Evolutionary conservation across 2,888 invertebrate species (phyloP).

Genomic region (Celastrina argiolus): DNA sequence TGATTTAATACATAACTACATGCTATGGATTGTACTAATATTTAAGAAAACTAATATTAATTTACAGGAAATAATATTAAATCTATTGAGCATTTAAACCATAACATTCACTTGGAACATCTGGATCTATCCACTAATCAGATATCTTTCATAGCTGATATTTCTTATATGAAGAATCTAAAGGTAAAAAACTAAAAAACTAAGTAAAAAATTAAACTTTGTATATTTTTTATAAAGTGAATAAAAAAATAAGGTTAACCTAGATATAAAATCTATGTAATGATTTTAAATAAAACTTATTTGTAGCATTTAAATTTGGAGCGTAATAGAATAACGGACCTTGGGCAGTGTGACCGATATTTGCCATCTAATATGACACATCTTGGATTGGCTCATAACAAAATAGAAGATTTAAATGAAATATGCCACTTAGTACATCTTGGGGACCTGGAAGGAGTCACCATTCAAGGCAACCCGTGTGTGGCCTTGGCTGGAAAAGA

Average conservation of each 20-base stretch:
- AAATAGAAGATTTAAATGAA: slow-evolving; percentile 90
- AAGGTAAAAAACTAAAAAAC: slow-evolving; percentile 79
- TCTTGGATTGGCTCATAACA: slow-evolving; percentile 89
- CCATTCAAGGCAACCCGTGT: slow-evolving; percentile 92
- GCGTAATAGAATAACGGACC: slow-evolving; percentile 89
- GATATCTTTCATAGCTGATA: slow-evolving; percentile 89
- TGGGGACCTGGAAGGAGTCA: slow-evolving; percentile 86
- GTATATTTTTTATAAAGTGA: no score
- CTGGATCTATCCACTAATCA: slow-evolving; percentile 94
- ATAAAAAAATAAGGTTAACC: no score
- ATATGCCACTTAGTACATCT: slow-evolving; percentile 89
- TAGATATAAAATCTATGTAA: no score
- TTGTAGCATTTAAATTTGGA: slow-evolving; percentile 89
- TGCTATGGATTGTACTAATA: neutral
- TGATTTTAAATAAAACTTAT: neutral
- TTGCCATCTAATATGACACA: slow-evolving; percentile 86
- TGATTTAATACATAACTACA: neutral
- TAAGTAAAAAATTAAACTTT: no score
- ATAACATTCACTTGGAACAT: slow-evolving; percentile 87
- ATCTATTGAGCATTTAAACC: slow-evolving; percentile 92
- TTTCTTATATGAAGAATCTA: slow-evolving; percentile 87
- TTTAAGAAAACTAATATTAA: slow-evolving; percentile 18
- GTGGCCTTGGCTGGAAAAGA: slow-evolving; percentile 85
- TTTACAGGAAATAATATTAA: slow-evolving; percentile 91
- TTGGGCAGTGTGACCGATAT: slow-evolving; percentile 89